Percentiles rank a stretch among this genome's conserved stretches.
Evolutionary conservation across 2,797 vertebrate genomes (phyloP).

Genomic region (Tinamus major): DNA sequence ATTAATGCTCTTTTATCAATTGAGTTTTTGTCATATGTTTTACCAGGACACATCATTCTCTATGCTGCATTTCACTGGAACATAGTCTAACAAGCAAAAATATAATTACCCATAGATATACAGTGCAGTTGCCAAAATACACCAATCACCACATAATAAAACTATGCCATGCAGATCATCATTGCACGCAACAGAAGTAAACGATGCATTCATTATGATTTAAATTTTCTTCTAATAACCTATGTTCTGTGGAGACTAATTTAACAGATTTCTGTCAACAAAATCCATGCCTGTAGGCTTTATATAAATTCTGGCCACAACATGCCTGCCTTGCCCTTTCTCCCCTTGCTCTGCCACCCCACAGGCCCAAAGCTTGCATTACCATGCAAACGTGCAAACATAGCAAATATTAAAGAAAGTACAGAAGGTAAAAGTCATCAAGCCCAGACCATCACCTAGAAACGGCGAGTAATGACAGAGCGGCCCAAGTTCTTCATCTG

Average conservation of each 20-base stretch:
- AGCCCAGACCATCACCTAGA: constrained; percentile 80
- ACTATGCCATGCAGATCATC: constrained; percentile 70
- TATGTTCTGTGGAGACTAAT: constrained; percentile 46
- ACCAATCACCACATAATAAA: constrained; percentile 61
- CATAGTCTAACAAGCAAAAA: constrained; percentile 8
- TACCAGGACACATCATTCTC: background rate
- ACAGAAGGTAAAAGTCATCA: constrained; percentile 64
- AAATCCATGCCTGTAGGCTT: constrained; percentile 35
- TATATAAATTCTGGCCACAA: constrained; percentile 16
- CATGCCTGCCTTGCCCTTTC: constrained; percentile 57
- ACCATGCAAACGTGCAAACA: constrained; percentile 84
- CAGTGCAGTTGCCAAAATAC: constrained; percentile 70
- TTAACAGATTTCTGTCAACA: constrained; percentile 47
- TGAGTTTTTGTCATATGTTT: background rate
- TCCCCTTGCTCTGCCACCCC: constrained; percentile 62
- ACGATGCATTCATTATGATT: constrained; percentile 61
- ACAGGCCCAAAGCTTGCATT: constrained; percentile 42
- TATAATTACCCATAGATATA: constrained; percentile 72
- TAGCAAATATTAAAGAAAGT: constrained; percentile 61
- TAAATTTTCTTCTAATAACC: constrained; percentile 27
- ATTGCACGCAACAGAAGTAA: constrained; percentile 67
- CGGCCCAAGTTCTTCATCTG: constrained; percentile 82
- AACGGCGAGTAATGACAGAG: constrained; percentile 79
- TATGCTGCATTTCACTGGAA: constrained; percentile 16
- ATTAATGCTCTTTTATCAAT: background rate